These are phyloP conservation scores for Aplysia californica DNA, from an alignment of 1,140 invertebrate genomes.

Conservation along the genomic window DNA sequence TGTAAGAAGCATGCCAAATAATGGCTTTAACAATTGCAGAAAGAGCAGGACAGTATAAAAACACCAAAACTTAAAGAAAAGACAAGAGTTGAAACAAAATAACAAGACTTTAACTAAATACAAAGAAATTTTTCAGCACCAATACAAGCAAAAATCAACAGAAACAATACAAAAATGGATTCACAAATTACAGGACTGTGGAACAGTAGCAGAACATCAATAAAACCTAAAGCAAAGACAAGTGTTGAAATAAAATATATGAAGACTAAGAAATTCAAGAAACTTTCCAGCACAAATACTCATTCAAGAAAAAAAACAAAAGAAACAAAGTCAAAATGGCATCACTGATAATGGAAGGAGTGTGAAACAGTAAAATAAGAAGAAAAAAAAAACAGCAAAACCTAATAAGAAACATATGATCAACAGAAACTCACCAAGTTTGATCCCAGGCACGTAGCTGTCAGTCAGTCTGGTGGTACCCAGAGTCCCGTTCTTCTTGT, in stretches of 20 bases:
- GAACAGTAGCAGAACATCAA: no score
- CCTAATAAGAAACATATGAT: neutral
- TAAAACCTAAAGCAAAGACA: no score
- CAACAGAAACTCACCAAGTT: conserved; percentile 47
- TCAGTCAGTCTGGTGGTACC: conserved; percentile 47
- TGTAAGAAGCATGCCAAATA: no score
- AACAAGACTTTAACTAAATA: neutral
- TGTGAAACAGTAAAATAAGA: neutral
- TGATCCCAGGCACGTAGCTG: conserved; percentile 60
- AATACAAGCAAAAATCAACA: no score
- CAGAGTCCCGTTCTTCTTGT: conserved; percentile 57
- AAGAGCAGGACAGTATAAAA: neutral
- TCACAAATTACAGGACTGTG: no score
- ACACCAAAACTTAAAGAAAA: neutral
- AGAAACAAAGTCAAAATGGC: neutral
- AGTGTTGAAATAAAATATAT: neutral
- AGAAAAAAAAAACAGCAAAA: neutral
- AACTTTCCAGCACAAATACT: neutral
- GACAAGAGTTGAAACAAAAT: neutral
- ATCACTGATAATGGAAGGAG: neutral
- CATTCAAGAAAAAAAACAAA: neutral
- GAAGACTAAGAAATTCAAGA: neutral
- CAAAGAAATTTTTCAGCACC: neutral
- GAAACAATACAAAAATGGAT: no score
- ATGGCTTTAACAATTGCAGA: neutral